phyloP scores from a whole-genome alignment of 53 echinoderm and acorn worm species.

The Antedon mediterranea region DNA sequence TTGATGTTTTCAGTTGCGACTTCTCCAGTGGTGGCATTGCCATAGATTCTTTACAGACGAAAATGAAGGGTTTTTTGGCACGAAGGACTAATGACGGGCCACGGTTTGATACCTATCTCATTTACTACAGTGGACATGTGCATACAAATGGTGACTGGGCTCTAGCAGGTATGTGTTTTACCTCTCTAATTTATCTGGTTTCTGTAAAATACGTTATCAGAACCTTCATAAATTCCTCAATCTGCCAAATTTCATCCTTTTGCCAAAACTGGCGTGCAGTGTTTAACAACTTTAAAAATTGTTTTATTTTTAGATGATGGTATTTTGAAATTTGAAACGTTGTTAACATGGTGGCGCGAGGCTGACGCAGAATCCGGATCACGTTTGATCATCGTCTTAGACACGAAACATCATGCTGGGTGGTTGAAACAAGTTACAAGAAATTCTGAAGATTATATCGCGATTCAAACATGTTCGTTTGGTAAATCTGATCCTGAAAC shows the following conservation, averaged over 20 bases:
- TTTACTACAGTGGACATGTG: slow-evolving; percentile 95
- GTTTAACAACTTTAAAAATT: too few species aligned
- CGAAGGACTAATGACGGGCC: slow-evolving; percentile 48
- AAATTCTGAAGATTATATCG: slow-evolving; percentile 46
- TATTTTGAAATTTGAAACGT: slow-evolving; percentile 53
- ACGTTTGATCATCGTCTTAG: slow-evolving; percentile 50
- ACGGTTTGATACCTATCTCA: slow-evolving; percentile 68
- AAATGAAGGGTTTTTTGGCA: slow-evolving; percentile 54
- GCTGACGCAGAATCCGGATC: slow-evolving; percentile 50
- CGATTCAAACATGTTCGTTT: slow-evolving; percentile 56
- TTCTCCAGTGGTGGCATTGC: slow-evolving; percentile 82
- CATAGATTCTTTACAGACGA: slow-evolving; percentile 41
- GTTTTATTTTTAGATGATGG: slow-evolving; percentile 34
- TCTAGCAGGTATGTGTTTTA: slow-evolving; percentile 45
- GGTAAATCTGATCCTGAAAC: slow-evolving; percentile 77
- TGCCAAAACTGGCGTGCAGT: too few species aligned
- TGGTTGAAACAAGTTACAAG: slow-evolving; percentile 55
- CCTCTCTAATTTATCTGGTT: not conserved
- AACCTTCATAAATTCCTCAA: too few species aligned
- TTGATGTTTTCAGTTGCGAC: slow-evolving; percentile 79
- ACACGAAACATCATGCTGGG: slow-evolving; percentile 30
- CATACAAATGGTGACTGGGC: slow-evolving; percentile 86
- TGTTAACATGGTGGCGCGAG: slow-evolving; percentile 66
- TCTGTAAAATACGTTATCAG: too few species aligned
- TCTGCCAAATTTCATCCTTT: too few species aligned